Conservation (phyloP, 2,797 vertebrate genomes). For the Macropus fuliginosus region DNA sequence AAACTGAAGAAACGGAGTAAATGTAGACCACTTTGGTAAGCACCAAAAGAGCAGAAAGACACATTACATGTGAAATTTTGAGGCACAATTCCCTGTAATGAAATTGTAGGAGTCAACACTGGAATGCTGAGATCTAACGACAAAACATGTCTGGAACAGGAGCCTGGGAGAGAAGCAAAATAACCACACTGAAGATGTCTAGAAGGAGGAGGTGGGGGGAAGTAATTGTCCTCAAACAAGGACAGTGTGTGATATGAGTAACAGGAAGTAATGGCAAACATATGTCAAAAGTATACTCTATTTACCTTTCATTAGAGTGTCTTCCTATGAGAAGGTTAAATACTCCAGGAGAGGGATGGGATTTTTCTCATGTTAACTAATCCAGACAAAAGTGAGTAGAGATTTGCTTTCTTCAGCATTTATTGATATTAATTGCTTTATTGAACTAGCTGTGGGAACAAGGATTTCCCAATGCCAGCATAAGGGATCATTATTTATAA, state of each 20-base stretch:
- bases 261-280: constrained; percentile 87
- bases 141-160: constrained; percentile 86
- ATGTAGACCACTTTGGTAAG: neutral
- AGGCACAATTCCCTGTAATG: constrained; percentile 84
- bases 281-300: constrained; percentile 87
- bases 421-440: constrained; percentile 89
- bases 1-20: neutral
- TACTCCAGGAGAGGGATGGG: constrained; percentile 74
- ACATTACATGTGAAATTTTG: constrained; percentile 80
- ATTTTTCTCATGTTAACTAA: constrained; percentile 85
- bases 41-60: constrained; percentile 58
- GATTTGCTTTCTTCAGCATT: constrained; percentile 87
- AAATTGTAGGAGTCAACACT: constrained; percentile 85
- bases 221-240: constrained; percentile 83
- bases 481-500: constrained; percentile 88
- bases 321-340: constrained; percentile 86
- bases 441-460: constrained; percentile 86
- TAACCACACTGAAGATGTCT: constrained; percentile 79
- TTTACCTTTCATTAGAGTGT: constrained; percentile 86
- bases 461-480: constrained; percentile 85
- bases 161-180: constrained; percentile 77
- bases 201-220: constrained; percentile 70
- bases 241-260: constrained; percentile 85
- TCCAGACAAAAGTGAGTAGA: constrained; percentile 83
- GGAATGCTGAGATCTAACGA: constrained; percentile 82